Evolutionary conservation across 2,888 invertebrate genomes (phyloP).

Genomic region (Schizaphis graminum): DNA sequence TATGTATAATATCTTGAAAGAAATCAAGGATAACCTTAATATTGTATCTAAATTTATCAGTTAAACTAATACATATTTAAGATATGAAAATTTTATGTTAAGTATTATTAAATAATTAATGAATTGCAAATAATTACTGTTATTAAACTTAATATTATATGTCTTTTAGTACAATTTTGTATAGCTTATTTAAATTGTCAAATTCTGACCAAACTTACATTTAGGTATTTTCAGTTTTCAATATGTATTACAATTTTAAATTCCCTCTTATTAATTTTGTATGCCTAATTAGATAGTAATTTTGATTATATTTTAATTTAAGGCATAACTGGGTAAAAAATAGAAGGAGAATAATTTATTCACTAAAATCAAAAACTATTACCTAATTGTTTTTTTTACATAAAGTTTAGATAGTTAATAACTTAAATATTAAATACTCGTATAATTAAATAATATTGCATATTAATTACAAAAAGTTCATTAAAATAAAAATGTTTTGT

Average conservation of each 20-base stretch:
- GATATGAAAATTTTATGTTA: neutral
- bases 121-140: neutral
- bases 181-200: neutral
- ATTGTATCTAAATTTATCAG: neutral
- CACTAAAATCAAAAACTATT: no score
- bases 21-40: neutral
- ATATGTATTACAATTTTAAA: neutral
- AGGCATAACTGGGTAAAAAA: no score
- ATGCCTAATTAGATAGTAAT: no score
- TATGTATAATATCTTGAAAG: neutral
- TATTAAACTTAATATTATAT: neutral
- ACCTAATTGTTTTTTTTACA: no score
- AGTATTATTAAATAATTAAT: neutral
- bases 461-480: no score
- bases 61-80: neutral
- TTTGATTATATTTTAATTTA: no score
- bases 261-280: neutral
- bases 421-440: no score
- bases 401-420: no score
- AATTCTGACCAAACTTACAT: neutral
- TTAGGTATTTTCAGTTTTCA: neutral
- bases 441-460: no score
- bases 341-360: no score
- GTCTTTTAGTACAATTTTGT: neutral
- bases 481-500: no score